Conservation (phyloP, 2,797 vertebrate species). For the Hybognathus amarus region DNA sequence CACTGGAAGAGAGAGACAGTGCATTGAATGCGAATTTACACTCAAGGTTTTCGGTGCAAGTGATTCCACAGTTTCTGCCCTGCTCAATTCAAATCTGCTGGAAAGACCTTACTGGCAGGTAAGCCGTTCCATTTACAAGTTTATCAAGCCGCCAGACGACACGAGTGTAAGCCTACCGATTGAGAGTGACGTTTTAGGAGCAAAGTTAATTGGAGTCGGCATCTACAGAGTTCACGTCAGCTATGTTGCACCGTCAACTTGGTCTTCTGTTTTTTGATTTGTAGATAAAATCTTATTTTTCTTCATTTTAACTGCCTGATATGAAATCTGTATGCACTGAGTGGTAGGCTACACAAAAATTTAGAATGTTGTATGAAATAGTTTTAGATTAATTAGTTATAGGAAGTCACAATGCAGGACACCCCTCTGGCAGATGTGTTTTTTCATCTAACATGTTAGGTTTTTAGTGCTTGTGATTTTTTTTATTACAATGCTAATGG, state of each 20-base stretch:
- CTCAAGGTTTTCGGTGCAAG: not conserved
- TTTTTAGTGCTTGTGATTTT: not conserved
- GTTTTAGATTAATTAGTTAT: not conserved
- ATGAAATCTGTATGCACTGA: not conserved
- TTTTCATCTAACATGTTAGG: not conserved
- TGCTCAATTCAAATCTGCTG: not conserved
- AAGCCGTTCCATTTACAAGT: not conserved
- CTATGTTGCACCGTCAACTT: not conserved
- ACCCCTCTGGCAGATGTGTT: not conserved
- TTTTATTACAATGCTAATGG: not conserved
- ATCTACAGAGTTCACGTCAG: not conserved
- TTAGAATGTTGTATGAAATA: not conserved
- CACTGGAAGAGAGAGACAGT: not conserved
- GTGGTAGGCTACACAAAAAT: not conserved
- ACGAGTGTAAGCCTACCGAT: not conserved
- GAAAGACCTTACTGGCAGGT: conserved; percentile 3
- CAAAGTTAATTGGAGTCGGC: not conserved
- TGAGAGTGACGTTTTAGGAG: not conserved
- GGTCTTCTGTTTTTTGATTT: not conserved
- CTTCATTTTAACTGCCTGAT: not conserved
- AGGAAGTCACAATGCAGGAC: not conserved
- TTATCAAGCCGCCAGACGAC: not conserved
- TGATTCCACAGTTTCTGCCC: conserved; percentile 21
- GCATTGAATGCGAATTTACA: not conserved
- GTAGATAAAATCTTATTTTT: not conserved